Evolutionary conservation across 2,888 invertebrate species (phyloP).

Genomic region (Microctonus hyperodae): DNA sequence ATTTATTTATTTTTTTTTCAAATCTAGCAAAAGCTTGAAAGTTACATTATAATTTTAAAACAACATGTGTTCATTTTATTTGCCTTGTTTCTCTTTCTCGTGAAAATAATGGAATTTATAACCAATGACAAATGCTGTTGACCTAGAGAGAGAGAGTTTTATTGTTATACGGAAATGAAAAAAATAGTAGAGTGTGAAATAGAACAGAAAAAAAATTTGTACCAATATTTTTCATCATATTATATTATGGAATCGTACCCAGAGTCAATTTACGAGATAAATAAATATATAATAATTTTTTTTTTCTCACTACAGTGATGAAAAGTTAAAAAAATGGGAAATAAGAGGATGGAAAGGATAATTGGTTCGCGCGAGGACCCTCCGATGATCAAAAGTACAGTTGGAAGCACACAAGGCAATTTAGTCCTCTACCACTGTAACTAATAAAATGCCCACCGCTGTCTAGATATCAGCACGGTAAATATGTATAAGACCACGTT

Average conservation of each 20-base stretch:
- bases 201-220: neutral
- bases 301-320: too few relatives aligned
- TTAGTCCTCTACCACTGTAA: constrained; percentile 41
- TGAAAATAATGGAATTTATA: neutral
- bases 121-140: constrained; percentile 1
- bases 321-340: constrained; percentile 21
- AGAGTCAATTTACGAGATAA: too few relatives aligned
- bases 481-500: neutral
- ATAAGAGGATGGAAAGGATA: constrained; percentile 40
- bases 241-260: too few relatives aligned
- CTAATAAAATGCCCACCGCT: constrained; percentile 44
- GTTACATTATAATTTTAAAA: neutral
- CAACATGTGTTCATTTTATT: neutral
- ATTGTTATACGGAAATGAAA: neutral
- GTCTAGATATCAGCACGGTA: constrained; percentile 30
- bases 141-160: constrained; percentile 28
- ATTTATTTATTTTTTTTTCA: neutral
- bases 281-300: too few relatives aligned
- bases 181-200: too few relatives aligned
- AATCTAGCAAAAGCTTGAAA: neutral
- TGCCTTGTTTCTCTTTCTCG: neutral
- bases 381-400: constrained; percentile 40
- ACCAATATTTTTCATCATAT: too few relatives aligned
- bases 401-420: constrained; percentile 40
- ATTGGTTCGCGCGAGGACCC: constrained; percentile 41